Evolutionary conservation across 2,888 invertebrate species (phyloP).

Genomic region (Plebejus argus): DNA sequence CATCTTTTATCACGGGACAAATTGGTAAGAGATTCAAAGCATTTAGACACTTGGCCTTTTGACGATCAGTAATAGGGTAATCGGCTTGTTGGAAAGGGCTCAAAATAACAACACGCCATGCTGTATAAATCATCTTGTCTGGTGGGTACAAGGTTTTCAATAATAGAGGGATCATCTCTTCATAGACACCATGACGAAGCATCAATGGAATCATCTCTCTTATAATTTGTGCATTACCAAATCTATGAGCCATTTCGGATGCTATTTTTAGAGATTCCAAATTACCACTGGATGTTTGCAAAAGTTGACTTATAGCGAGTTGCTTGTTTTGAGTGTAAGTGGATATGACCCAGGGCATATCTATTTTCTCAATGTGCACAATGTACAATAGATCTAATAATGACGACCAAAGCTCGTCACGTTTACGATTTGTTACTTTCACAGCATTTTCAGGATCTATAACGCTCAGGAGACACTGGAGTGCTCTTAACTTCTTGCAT

Average conservation of each 20-base stretch:
- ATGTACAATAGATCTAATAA: constrained; percentile 67
- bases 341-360: constrained; percentile 73
- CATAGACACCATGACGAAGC: constrained; percentile 59
- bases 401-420: constrained; percentile 67
- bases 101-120: constrained; percentile 70
- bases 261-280: constrained; percentile 62
- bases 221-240: constrained; percentile 57
- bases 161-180: constrained; percentile 68
- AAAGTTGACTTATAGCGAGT: constrained; percentile 64
- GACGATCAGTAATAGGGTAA: constrained; percentile 73
- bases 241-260: constrained; percentile 60
- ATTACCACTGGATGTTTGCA: constrained; percentile 60
- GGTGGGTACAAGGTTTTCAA: constrained; percentile 60
- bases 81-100: constrained; percentile 73
- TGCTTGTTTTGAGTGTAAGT: constrained; percentile 70
- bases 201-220: constrained; percentile 59
- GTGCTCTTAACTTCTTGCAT: constrained; percentile 70
- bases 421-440: constrained; percentile 68
- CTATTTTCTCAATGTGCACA: constrained; percentile 67
- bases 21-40: constrained; percentile 70
- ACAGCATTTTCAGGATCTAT: constrained; percentile 70
- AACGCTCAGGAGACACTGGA: constrained; percentile 75
- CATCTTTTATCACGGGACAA: constrained; percentile 70
- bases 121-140: constrained; percentile 60
- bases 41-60: constrained; percentile 67